Base-by-base conservation (phyloP, 2,888 invertebrate species). In the Chirona hameri region DNA sequence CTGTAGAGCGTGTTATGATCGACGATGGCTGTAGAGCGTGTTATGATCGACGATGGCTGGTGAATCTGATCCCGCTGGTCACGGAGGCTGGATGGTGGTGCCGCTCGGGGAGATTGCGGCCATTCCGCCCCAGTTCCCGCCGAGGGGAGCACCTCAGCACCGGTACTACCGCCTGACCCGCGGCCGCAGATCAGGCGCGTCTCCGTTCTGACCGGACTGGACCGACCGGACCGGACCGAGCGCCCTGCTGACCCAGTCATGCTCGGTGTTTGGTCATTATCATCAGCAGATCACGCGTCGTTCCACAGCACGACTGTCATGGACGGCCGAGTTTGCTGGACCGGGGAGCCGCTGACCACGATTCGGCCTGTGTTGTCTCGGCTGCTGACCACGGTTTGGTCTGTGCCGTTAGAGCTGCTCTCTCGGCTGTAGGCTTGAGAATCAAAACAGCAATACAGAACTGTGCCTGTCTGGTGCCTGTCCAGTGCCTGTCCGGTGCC, bases 61-160 rank as follows among this genome's bases (percentile, higher is more conserved):
- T 12, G 14, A 7, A 7, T 10, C 52, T 14, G 60, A 7, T 60
- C 24, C 24, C 60, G 60, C 60, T 60, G 60, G 60, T 24, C 24
- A 24, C 21, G 60, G 39, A 2, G 39, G 39, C 7, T 39, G 39
- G 39, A 39, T 39, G 39, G 24, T 60, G 60, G 60, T 18, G 24
- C 60, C 60, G 9, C 1, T 24, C 60, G 24, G 4, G 10, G n/a
- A 12, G 65, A 65, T 27, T 24, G 46, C 39, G 18, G 10, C 76
- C 76, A 46, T 76, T 76, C 76, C 76, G 76, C 46, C 46, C 76
- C 76, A 76, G 76, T 76, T 76, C 21, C 9, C 76, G 24, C n/a
- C 14, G 72, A 14, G 15, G 18, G 14, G 24, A 24, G 18, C 24
- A 24, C 14, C 57, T 57, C 18, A 3, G 18, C 18, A 21, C 57